Evolutionary conservation across 2,888 invertebrate species (phyloP), one percentile per base, ranked within the genome.

Genomic region (Erpobdella octoculata): DNA sequence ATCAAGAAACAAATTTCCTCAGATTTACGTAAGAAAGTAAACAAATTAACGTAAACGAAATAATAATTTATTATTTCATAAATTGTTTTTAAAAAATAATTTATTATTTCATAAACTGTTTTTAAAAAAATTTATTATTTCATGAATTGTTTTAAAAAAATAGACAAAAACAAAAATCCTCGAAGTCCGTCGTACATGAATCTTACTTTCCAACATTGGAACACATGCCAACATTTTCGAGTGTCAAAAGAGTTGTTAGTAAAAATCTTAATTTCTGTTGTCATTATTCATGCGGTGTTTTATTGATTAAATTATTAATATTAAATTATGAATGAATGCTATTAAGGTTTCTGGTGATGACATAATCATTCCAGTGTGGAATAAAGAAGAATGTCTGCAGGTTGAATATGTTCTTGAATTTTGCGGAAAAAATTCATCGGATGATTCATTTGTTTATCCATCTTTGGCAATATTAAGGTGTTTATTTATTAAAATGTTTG

Each of bases 371-470:
- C 53, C 53, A 18, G 28, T 28, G 9, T 53, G 21, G 53, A 25
- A 8, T 53, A 28, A 28, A 3, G 53, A 28, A 21, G 53, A 53
- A n/a, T 53, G 53, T 53, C 21, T 25, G 1, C 21, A 53, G 21
- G 4, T 53, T 53, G 53, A 53, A 25, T 53, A 21, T 25, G 28
- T 53, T 53, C 53, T 28, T 2, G 53, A 53, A 53, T 53, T 53
- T 53, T 53, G 53, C 28, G 53, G 53, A 53, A 21, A 53, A 21
- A 53, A 53, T 53, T 53, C 28, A 28, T 53, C 53, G 21, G 53
- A 53, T n/a, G 53, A 53, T 53, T 53, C 53, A 53, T 53, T 53
- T 53, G 53, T 53, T 3, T 53, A 53, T 53, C 53, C 53, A 8
- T 53, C 53, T 6, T 53, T 28, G n/a, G n/a, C n/a, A n/a, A n/a